Evolutionary conservation across 2,797 vertebrate species (phyloP).

Genomic region (Antennarius maculatus): DNA sequence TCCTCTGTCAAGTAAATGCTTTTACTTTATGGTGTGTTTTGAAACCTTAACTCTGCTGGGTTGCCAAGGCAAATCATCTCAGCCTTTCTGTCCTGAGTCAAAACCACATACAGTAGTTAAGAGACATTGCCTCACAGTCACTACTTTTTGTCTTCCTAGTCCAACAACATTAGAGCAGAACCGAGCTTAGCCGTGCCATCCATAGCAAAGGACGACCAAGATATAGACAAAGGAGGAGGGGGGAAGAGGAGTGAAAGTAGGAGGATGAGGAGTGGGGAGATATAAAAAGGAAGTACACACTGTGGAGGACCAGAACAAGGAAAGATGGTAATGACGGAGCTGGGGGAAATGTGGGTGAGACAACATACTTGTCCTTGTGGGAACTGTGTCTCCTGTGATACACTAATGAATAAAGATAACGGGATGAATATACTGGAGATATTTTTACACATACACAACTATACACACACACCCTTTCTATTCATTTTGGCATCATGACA

Average conservation of each 20-base stretch:
- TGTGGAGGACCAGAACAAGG: slow-evolving; percentile 7
- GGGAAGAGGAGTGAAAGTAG: slow-evolving; percentile 17
- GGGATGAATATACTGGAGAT: slow-evolving; percentile 25
- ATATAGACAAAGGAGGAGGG: slow-evolving; percentile 11
- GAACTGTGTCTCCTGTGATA: slow-evolving; percentile 9
- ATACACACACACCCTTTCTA: slow-evolving; percentile 3
- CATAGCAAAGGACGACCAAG: slow-evolving; percentile 15
- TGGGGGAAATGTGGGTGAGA: neutral
- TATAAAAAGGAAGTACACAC: slow-evolving; percentile 28
- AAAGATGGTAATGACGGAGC: slow-evolving; percentile 35
- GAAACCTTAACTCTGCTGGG: slow-evolving; percentile 22
- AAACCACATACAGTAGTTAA: neutral
- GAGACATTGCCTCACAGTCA: slow-evolving; percentile 6
- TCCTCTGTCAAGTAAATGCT: slow-evolving; percentile 29
- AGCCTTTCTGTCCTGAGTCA: slow-evolving; percentile 20
- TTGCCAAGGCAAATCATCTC: slow-evolving; percentile 22
- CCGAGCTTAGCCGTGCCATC: slow-evolving; percentile 25
- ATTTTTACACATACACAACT: slow-evolving; percentile 16
- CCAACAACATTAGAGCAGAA: slow-evolving; percentile 24
- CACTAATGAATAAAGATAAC: slow-evolving; percentile 48
- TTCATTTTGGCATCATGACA: slow-evolving; percentile 26
- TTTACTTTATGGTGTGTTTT: slow-evolving; percentile 31
- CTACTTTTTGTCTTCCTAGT: slow-evolving; percentile 33
- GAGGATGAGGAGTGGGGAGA: slow-evolving; percentile 20
- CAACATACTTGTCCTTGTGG: slow-evolving; percentile 18